phyloP scores from a whole-genome alignment of 2,888 invertebrate species.

The Bellardia pandia region DNA sequence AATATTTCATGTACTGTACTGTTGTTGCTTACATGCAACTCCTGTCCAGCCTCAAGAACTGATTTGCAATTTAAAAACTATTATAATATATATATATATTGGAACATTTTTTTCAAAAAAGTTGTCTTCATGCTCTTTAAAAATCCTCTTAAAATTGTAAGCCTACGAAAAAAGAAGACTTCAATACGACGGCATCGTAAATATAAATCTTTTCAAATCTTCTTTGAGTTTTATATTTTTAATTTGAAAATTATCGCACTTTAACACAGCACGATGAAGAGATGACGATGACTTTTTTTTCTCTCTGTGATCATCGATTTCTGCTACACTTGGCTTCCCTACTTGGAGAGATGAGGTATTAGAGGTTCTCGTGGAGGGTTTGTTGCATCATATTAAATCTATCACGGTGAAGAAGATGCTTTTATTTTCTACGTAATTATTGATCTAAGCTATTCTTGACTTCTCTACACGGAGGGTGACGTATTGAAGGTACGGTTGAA shows the following conservation, averaged over 20 bases:
- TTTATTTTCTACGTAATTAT: too few relatives aligned
- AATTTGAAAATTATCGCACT: constrained; percentile 56
- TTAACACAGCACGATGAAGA: constrained; percentile 29
- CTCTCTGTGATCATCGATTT: constrained; percentile 40
- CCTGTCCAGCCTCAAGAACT: not conserved
- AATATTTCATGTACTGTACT: constrained; percentile 23
- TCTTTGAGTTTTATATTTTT: constrained; percentile 40
- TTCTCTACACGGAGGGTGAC: too few relatives aligned
- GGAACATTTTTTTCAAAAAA: not conserved
- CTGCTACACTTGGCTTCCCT: not conserved
- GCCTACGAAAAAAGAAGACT: constrained; percentile 17
- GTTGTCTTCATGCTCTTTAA: constrained; percentile 6
- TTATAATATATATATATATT: constrained; percentile 33
- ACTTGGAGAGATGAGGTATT: not conserved
- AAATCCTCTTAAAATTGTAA: constrained; percentile 44
- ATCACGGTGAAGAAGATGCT: too few relatives aligned
- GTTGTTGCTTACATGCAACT: not conserved
- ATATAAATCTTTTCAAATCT: constrained; percentile 57
- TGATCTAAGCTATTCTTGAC: too few relatives aligned
- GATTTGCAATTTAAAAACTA: constrained; percentile 33
- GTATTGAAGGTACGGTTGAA: too few relatives aligned
- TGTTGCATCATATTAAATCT: not conserved
- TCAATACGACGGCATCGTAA: constrained; percentile 21
- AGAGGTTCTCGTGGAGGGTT: not conserved
- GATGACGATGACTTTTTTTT: constrained; percentile 8